Percentiles rank a stretch among this genome's conserved stretches.
Evolutionary conservation across 2,888 invertebrate species (phyloP).

Genomic region (Hanleya hanleyi): DNA sequence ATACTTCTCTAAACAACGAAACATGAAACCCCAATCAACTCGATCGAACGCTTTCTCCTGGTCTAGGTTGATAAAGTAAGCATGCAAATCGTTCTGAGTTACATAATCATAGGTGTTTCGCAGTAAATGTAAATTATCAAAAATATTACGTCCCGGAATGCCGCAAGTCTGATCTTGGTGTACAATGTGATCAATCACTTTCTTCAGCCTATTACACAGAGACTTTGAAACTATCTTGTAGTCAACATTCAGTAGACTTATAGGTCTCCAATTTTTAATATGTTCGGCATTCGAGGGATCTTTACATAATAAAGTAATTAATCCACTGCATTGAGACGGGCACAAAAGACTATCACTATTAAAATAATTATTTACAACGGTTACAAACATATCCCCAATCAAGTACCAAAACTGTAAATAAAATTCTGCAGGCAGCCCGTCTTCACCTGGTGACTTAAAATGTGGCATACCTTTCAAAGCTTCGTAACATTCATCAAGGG

Average conservation of each 20-base stretch:
- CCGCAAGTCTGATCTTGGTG: conserved; percentile 41
- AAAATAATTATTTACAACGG: conserved; percentile 15
- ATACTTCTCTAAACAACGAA: conserved; percentile 33
- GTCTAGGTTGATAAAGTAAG: conserved; percentile 40
- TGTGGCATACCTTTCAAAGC: background rate
- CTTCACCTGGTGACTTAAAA: background rate
- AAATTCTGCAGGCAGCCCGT: background rate
- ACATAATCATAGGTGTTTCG: conserved; percentile 39
- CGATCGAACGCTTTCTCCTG: conserved; percentile 50
- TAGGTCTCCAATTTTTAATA: conserved; percentile 44
- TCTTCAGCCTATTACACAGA: conserved; percentile 31
- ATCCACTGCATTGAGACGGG: conserved; percentile 17
- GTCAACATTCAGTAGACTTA: conserved; percentile 43
- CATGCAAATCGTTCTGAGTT: conserved; percentile 34
- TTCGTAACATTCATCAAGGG: background rate
- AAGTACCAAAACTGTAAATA: background rate
- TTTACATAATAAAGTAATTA: conserved; percentile 41
- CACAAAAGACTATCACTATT: conserved; percentile 23
- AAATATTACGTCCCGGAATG: conserved; percentile 39
- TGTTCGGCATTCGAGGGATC: conserved; percentile 26
- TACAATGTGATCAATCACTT: conserved; percentile 32
- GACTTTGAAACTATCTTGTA: conserved; percentile 44
- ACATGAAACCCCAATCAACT: conserved; percentile 41
- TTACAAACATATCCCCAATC: background rate
- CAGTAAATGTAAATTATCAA: conserved; percentile 42